Conservation (phyloP, 2,888 invertebrate species). For the Aethes cnicana region DNA sequence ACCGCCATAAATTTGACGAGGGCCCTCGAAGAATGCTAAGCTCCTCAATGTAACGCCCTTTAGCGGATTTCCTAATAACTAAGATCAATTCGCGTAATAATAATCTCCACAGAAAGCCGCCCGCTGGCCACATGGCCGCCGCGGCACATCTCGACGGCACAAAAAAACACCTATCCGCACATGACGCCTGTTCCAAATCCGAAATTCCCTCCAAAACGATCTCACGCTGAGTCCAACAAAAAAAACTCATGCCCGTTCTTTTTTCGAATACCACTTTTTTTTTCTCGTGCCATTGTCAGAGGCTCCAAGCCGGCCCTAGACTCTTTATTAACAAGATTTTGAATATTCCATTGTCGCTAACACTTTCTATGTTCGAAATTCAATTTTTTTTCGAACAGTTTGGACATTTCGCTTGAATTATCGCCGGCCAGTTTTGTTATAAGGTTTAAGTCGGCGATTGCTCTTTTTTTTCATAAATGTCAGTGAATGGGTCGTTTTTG, state of each 20-base stretch:
- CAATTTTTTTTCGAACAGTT: slow-evolving; percentile 67
- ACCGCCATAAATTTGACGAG: slow-evolving; percentile 47
- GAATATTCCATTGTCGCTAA: slow-evolving; percentile 80
- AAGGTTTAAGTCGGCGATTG: slow-evolving; percentile 70
- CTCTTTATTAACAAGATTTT: slow-evolving; percentile 81
- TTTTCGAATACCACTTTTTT: slow-evolving; percentile 64
- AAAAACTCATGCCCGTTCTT: slow-evolving; percentile 57
- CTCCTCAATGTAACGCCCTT: slow-evolving; percentile 53
- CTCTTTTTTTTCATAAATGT: slow-evolving; percentile 71
- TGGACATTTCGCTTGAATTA: slow-evolving; percentile 83
- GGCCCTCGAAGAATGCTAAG: slow-evolving; percentile 45
- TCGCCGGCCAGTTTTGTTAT: slow-evolving; percentile 79
- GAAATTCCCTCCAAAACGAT: slow-evolving; percentile 76
- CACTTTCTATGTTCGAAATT: slow-evolving; percentile 79
- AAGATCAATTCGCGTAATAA: slow-evolving; percentile 54
- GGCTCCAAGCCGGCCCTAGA: slow-evolving; percentile 57
- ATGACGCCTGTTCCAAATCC: slow-evolving; percentile 65
- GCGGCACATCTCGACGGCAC: slow-evolving; percentile 47
- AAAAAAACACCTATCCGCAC: slow-evolving; percentile 51
- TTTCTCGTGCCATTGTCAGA: slow-evolving; percentile 49
- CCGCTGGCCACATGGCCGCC: slow-evolving; percentile 53
- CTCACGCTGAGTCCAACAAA: slow-evolving; percentile 77
- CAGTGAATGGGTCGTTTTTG: slow-evolving; percentile 69
- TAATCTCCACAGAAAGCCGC: slow-evolving; percentile 54
- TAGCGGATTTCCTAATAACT: slow-evolving; percentile 56